Conservation (phyloP, 2,797 vertebrate genomes). For the Steatocranus sp. region DNA sequence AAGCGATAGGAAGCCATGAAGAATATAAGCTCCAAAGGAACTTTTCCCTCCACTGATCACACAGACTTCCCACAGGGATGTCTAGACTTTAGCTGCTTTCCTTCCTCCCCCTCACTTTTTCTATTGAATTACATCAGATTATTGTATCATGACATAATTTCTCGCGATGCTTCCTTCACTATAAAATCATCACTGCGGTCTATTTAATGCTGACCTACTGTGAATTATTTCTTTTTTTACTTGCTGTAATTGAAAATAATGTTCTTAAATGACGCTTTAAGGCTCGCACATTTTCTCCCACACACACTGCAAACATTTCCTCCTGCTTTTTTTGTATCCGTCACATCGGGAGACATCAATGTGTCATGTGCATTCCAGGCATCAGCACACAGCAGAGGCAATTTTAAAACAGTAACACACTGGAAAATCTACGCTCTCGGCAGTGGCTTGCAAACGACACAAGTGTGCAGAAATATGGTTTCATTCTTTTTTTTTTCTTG, state of each 20-base stretch:
- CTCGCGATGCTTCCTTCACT: conserved; percentile 18
- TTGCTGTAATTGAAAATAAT: conserved; percentile 42
- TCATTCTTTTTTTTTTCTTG: neutral
- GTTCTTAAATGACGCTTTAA: conserved; percentile 33
- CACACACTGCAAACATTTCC: neutral
- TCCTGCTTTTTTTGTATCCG: neutral
- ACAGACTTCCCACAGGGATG: conserved; percentile 2
- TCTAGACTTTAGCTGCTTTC: conserved; percentile 27
- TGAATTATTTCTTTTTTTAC: neutral
- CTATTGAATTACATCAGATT: conserved; percentile 38
- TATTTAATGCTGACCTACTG: conserved; percentile 29
- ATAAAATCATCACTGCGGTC: conserved; percentile 25
- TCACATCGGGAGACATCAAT: conserved; percentile 24
- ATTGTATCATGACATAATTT: conserved; percentile 16
- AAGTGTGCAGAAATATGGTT: neutral
- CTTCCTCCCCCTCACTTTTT: conserved; percentile 21
- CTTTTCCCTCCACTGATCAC: conserved; percentile 1
- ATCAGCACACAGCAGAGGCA: neutral
- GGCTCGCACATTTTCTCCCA: conserved; percentile 4
- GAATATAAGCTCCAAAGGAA: neutral
- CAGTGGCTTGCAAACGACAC: neutral
- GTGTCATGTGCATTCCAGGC: conserved; percentile 3
- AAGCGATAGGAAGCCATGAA: neutral
- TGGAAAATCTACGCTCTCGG: conserved; percentile 1
- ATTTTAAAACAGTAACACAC: conserved; percentile 2